A percentile compares a stretch with the other conserved stretches of the same genome.
These are phyloP conservation scores for Lithophane socia DNA, from an alignment of 2,888 invertebrate genomes.

Conservation along the genomic window DNA sequence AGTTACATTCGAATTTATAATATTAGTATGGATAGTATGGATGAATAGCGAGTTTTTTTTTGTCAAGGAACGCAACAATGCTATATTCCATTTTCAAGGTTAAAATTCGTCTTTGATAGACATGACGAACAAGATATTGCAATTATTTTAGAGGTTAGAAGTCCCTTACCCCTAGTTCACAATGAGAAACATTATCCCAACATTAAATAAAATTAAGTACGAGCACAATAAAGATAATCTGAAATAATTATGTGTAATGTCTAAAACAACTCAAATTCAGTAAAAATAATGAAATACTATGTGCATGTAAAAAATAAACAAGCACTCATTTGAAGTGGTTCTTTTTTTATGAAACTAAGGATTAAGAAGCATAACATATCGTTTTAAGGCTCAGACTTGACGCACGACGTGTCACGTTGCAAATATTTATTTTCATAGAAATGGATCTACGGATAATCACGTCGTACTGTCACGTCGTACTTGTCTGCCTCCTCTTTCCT, in stretches of 20 bases:
- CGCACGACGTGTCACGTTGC: neutral
- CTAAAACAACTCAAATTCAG: neutral
- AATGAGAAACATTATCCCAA: neutral
- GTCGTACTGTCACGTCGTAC: neutral
- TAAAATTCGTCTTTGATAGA: neutral
- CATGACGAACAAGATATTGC: neutral
- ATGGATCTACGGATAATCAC: neutral
- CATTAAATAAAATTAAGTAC: constrained; percentile 2
- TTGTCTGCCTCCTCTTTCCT: no score
- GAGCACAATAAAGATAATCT: constrained; percentile 3
- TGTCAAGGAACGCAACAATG: neutral
- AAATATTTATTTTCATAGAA: neutral
- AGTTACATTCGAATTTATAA: no score
- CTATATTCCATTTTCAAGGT: neutral
- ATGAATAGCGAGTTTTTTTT: no score
- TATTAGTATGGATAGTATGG: no score
- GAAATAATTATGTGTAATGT: constrained; percentile 8
- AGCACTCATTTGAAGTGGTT: neutral
- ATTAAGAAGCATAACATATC: neutral
- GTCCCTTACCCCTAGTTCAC: neutral
- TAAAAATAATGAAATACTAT: neutral
- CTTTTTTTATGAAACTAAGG: neutral
- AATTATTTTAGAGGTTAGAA: neutral
- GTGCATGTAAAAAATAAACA: neutral
- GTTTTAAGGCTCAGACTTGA: neutral